phyloP scores from a whole-genome alignment of 1,140 invertebrate species.

The Phymorhynchus buccinoides region DNA sequence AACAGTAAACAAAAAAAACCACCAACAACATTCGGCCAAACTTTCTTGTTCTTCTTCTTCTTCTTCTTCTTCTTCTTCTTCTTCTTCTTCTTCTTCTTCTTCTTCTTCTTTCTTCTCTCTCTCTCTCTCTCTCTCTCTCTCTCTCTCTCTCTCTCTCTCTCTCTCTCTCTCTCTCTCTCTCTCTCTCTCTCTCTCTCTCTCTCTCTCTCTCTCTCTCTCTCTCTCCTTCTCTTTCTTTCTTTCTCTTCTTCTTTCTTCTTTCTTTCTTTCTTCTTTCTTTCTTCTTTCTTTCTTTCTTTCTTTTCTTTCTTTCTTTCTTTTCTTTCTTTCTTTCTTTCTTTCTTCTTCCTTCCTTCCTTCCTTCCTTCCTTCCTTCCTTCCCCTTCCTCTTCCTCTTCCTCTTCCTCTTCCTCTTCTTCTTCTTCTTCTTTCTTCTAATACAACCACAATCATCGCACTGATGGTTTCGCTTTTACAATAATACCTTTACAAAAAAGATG shows the following conservation, averaged over 20 bases:
- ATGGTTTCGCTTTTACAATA: too few species aligned
- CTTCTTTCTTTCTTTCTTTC: not conserved
- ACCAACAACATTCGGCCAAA: too few species aligned
- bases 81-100: slow-evolving; percentile 29
- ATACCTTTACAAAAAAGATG: too few species aligned
- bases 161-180: slow-evolving; percentile 25
- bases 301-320: slow-evolving; percentile 15
- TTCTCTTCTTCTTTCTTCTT: slow-evolving; percentile 8
- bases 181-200: not conserved
- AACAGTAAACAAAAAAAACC: too few species aligned
- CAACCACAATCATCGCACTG: not conserved
- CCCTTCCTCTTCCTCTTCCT: too few species aligned
- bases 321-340: not conserved
- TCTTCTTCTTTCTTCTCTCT: slow-evolving; percentile 18
- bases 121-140: slow-evolving; percentile 17
- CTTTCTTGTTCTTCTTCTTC: too few species aligned
- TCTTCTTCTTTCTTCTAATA: not conserved
- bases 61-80: slow-evolving; percentile 26
- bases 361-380: not conserved
- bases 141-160: slow-evolving; percentile 32
- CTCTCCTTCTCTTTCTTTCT: not conserved
- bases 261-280: not conserved
- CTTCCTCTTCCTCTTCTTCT: too few species aligned
- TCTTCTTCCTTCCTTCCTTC: not conserved
- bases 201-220: not conserved